Percentiles rank a stretch among this genome's conserved stretches.
Evolutionary conservation across 1,140 invertebrate species (phyloP).

Genomic region (Brachionus sp.): DNA sequence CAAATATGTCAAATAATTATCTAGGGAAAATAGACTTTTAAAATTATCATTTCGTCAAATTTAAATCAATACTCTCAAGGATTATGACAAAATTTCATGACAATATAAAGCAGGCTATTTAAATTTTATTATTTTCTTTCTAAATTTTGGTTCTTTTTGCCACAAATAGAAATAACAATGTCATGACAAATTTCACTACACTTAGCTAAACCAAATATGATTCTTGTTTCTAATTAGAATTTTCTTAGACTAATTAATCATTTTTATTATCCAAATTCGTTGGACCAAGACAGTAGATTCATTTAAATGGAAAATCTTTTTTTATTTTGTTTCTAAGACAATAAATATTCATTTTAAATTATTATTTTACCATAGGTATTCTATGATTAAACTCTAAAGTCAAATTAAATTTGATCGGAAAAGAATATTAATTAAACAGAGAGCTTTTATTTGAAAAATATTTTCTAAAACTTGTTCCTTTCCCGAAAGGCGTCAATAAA

Average conservation of each 20-base stretch:
- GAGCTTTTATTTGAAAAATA: not conserved
- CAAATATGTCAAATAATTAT: not conserved
- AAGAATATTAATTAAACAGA: not conserved
- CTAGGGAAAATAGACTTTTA: not conserved
- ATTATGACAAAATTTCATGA: slow-evolving; percentile 4
- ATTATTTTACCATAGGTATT: not conserved
- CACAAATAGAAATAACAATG: not conserved
- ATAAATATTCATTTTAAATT: not conserved
- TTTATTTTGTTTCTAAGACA: not conserved
- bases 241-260: not conserved
- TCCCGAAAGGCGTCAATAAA: not conserved
- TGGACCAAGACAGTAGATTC: not conserved
- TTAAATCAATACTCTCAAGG: not conserved
- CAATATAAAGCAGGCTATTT: not conserved
- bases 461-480: not conserved
- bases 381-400: not conserved
- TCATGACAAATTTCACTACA: not conserved
- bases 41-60: not conserved
- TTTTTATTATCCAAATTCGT: not conserved
- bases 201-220: not conserved
- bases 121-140: not conserved
- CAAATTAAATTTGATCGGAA: not conserved
- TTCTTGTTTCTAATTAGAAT: not conserved
- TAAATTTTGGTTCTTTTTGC: not conserved
- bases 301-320: not conserved